These are phyloP conservation scores for Cherax quadricarinatus DNA, from an alignment of 1,140 invertebrate species.

Conservation along the genomic window DNA sequence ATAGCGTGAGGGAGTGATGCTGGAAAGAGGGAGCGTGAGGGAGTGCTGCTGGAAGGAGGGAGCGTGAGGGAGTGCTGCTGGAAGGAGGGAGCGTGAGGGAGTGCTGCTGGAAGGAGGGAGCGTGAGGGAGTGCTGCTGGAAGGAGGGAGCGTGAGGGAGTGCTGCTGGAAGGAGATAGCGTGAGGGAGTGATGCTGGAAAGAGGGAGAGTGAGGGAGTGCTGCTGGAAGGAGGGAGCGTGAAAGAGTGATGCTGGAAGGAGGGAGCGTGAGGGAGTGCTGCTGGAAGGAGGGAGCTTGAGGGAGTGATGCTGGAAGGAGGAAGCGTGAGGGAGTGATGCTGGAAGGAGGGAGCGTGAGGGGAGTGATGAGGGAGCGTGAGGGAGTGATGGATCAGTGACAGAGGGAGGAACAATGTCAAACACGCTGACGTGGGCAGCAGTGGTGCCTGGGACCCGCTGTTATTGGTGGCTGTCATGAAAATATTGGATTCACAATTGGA, in stretches of 20 bases:
- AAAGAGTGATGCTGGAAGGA: neutral
- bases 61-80: neutral
- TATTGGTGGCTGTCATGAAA: neutral
- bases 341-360: neutral
- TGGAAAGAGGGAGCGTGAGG: too few relatives aligned
- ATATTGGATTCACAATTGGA: neutral
- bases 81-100: neutral
- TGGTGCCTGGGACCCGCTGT: neutral
- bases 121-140: neutral
- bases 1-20: neutral
- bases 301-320: neutral
- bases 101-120: neutral
- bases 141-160: neutral
- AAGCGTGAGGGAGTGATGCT: neutral
- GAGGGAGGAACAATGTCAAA: neutral
- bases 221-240: neutral
- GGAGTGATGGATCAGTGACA: neutral
- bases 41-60: neutral
- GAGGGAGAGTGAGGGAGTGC: neutral
- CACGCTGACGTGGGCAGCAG: neutral
- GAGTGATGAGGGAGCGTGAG: neutral
- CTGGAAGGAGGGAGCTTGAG: neutral
- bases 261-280: neutral
- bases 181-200: neutral
- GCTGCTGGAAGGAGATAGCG: neutral